Percentiles rank a stretch among this genome's conserved stretches.
Conservation (phyloP, 2,113 vertebrate genomes). For the Chiloscyllium plagiosum region DNA sequence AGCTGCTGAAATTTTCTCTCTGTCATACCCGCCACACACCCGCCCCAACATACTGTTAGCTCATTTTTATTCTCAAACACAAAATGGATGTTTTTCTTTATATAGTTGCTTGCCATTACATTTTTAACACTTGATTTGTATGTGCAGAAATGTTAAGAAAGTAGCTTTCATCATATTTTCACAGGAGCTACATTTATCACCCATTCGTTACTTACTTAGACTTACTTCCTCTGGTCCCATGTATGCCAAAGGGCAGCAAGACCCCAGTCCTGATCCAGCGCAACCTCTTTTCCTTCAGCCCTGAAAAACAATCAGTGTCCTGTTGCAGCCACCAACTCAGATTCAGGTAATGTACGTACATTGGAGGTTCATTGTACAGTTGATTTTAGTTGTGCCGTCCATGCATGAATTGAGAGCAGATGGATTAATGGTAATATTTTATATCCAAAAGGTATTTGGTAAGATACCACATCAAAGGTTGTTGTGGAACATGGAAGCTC, state of each 20-base stretch:
- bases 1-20: not conserved
- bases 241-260: too few species aligned
- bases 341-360: not conserved
- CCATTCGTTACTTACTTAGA: not conserved
- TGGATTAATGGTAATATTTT: not conserved
- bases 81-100: not conserved
- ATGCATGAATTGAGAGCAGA: not conserved
- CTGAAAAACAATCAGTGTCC: not conserved
- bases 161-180: not conserved
- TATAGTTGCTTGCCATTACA: not conserved
- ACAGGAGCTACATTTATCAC: not conserved
- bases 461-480: too few species aligned
- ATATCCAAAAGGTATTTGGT: too few species aligned
- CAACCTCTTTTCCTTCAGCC: too few species aligned
- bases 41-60: not conserved
- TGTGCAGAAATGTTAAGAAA: not conserved
- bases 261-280: too few species aligned
- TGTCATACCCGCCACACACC: too few species aligned
- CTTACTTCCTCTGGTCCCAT: too few species aligned
- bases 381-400: not conserved
- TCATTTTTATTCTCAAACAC: not conserved
- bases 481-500: too few species aligned
- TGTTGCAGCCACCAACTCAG: not conserved
- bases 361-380: not conserved
- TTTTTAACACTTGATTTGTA: not conserved